Evolutionary conservation across 1,140 invertebrate genomes (phyloP).

Genomic region (Holcopasites calliopsidis): DNA sequence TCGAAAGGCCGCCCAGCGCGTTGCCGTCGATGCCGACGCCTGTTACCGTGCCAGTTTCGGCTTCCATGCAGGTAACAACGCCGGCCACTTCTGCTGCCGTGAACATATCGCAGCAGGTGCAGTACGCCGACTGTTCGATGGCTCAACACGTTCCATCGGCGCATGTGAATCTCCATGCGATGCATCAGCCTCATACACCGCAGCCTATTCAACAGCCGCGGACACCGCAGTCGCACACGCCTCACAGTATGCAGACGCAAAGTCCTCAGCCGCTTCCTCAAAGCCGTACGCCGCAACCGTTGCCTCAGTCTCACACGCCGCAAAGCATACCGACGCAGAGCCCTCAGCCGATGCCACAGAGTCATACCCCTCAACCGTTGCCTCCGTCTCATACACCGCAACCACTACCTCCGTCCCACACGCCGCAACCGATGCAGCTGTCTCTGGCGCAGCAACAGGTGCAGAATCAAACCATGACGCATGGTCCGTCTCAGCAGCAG

Average conservation of each 20-base stretch:
- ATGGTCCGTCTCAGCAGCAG: constrained; percentile 75
- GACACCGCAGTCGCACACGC: constrained; percentile 73
- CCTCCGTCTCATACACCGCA: constrained; percentile 79
- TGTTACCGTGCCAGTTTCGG: constrained; percentile 65
- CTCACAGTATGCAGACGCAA: constrained; percentile 73
- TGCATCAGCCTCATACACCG: constrained; percentile 73
- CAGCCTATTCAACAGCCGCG: constrained; percentile 74
- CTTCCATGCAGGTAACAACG: constrained; percentile 72
- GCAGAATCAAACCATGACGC: constrained; percentile 70
- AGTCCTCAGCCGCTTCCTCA: constrained; percentile 75
- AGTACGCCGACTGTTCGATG: constrained; percentile 74
- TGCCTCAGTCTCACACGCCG: constrained; percentile 66
- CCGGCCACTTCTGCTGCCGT: constrained; percentile 68
- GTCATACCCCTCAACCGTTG: constrained; percentile 71
- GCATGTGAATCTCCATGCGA: constrained; percentile 72
- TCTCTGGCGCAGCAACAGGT: constrained; percentile 68
- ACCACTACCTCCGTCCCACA: constrained; percentile 78
- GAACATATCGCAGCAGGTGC: constrained; percentile 71
- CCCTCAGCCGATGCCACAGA: constrained; percentile 62
- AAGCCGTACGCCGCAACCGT: constrained; percentile 71
- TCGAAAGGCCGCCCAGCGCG: constrained; percentile 81
- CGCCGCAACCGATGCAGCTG: constrained; percentile 73
- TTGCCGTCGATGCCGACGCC: constrained; percentile 72
- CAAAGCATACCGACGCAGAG: too few species aligned
- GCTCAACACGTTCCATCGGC: constrained; percentile 69